These are phyloP conservation scores for Eupithecia insigniata DNA, from an alignment of 2,888 invertebrate species.

Conservation along the genomic window DNA sequence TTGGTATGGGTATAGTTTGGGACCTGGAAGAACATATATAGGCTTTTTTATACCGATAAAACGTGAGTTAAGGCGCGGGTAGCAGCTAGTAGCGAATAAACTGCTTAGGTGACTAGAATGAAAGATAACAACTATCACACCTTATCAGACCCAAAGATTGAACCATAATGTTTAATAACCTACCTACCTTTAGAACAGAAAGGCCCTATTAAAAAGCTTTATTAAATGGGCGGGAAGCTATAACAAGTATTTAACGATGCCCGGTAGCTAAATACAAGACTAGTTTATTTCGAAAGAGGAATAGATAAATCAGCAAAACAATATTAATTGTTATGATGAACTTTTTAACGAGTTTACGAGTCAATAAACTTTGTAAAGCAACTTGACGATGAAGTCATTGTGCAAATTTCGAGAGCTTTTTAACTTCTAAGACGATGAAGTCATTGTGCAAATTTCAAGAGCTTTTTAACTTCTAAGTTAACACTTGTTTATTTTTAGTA, in stretches of 20 bases:
- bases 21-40: too few relatives aligned
- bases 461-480: neutral
- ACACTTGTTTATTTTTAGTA: neutral
- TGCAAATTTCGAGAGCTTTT: neutral
- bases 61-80: too few relatives aligned
- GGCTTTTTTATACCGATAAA: too few relatives aligned
- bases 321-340: slow-evolving; percentile 8
- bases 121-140: neutral
- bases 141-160: neutral
- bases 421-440: neutral
- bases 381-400: neutral
- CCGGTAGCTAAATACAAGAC: slow-evolving; percentile 41
- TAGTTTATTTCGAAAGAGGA: slow-evolving; percentile 23
- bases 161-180: slow-evolving; percentile 29
- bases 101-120: neutral
- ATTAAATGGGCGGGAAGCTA: slow-evolving; percentile 43
- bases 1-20: too few relatives aligned
- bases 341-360: neutral
- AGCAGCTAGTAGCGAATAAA: too few relatives aligned
- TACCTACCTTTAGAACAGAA: neutral
- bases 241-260: slow-evolving; percentile 39
- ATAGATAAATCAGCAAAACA: slow-evolving; percentile 4
- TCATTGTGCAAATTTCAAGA: neutral
- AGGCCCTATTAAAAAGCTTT: slow-evolving; percentile 23
- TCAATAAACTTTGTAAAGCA: slow-evolving; percentile 12